A percentile compares a stretch with the other conserved stretches of the same genome.
Conservation (phyloP, 2,888 invertebrate species). For the Sphaeridia pumilis region DNA sequence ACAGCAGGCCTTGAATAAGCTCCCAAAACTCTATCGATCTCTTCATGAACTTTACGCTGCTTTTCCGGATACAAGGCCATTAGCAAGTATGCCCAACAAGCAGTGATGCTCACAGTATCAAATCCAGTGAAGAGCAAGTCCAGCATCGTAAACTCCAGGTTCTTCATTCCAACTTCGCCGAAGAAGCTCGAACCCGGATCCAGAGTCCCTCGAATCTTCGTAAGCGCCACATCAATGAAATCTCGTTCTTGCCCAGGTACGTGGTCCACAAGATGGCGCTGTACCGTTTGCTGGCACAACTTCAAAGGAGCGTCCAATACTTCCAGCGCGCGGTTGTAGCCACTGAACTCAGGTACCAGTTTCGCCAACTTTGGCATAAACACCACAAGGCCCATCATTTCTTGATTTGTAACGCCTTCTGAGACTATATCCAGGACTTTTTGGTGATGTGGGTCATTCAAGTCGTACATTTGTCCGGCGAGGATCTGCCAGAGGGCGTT, state of each 20-base stretch:
- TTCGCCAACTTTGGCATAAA: constrained; percentile 33
- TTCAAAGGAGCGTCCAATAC: constrained; percentile 29
- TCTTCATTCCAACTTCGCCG: constrained; percentile 18
- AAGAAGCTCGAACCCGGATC: constrained; percentile 30
- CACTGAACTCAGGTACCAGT: constrained; percentile 24
- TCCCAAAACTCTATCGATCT: constrained; percentile 15
- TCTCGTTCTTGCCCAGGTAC: constrained; percentile 27
- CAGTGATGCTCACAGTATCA: constrained; percentile 18
- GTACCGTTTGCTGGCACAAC: constrained; percentile 25
- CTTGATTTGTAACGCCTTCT: constrained; percentile 30
- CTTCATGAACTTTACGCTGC: constrained; percentile 16
- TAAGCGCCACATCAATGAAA: constrained; percentile 36
- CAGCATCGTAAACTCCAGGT: constrained; percentile 16
- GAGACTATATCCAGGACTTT: constrained; percentile 24
- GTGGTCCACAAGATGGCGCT: constrained; percentile 30
- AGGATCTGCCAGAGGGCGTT: constrained; percentile 30
- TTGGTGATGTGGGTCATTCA: constrained; percentile 26
- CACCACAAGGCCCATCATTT: constrained; percentile 29
- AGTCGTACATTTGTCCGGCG: constrained; percentile 32
- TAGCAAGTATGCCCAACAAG: constrained; percentile 17
- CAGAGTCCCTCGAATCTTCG: constrained; percentile 29
- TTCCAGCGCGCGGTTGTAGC: constrained; percentile 27
- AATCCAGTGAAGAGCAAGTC: constrained; percentile 19
- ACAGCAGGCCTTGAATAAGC: constrained; percentile 2
- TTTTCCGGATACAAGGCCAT: constrained; percentile 16